Base-by-base conservation (phyloP, 2,797 vertebrate species). In the Tolypeutes matacus region DNA sequence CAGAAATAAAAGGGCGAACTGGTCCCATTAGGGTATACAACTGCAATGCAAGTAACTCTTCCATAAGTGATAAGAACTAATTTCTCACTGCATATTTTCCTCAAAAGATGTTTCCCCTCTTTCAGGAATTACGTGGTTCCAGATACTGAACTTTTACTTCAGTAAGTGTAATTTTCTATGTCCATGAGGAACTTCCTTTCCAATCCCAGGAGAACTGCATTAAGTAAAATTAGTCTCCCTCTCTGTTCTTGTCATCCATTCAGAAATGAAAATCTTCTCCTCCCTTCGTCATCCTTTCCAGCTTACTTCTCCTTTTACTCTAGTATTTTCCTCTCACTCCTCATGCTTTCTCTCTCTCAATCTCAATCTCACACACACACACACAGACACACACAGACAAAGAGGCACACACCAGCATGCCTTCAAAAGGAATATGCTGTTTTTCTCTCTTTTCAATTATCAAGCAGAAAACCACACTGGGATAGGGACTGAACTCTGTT, bases 71-170 rank as follows among this genome's bases (percentile, higher is more conserved):
- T 36, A 31, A 56, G 18, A 23, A 14, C 3, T 21, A 65, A 86
- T 46, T 91, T 86, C 20, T 93, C 27, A 83, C 4, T 31, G 51
- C 65, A 34, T 83, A 25, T 70, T 91, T 90, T 92, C 84, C 58
- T 80, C 49, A 4, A 69, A 81, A 29, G 82, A 27, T 34, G 1
- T 20, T 51, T 93, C 75, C 29, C 2, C 7, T 82, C 12, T 89
- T 86, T 88, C 46, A 93, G 93, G 31, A 76, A 80, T 60, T 64
- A 91, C 67, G 9, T 64, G 13, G 13, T 65, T 80, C 34, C 75
- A 3, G 46, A 49, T 89, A 62, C 8, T 80, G 11, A 4, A 77
- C 5, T 81, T 96, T 88, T 27, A 76, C n/a, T 58, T 88, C 84
- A 29, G 6, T 15, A 82, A 96, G 70, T 64, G 25, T 5, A 89